Percentiles rank a stretch among this genome's conserved stretches.
phyloP scores from a whole-genome alignment of 1,140 invertebrate genomes.

The Eufriesea mexicana region DNA sequence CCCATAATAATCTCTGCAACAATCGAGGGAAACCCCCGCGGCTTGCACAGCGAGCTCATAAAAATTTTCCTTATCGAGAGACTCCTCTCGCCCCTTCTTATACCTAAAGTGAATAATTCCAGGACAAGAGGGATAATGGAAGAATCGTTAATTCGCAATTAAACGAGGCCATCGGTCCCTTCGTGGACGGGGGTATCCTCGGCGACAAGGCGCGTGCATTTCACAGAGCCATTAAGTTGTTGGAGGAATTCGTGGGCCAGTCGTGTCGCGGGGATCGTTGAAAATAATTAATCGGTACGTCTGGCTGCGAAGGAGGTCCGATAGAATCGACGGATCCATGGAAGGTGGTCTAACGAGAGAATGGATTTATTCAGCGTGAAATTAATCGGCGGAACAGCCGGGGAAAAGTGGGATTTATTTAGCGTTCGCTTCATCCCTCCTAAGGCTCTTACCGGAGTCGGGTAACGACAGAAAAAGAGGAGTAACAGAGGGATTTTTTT shows the following conservation, averaged over 20 bases:
- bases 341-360: not conserved
- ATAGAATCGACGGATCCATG: not conserved
- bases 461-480: not conserved
- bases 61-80: too few relatives aligned
- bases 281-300: conserved; percentile 50
- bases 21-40: too few relatives aligned
- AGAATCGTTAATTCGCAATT: not conserved
- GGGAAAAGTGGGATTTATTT: conserved; percentile 8
- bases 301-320: not conserved
- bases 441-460: not conserved
- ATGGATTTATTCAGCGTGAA: conserved; percentile 40
- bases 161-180: not conserved
- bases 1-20: too few relatives aligned
- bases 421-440: conserved; percentile 10
- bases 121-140: not conserved
- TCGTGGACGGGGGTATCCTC: not conserved
- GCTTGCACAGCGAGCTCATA: too few relatives aligned
- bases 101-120: not conserved
- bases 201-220: conserved; percentile 24
- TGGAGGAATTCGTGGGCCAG: conserved; percentile 24
- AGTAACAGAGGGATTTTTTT: too few relatives aligned
- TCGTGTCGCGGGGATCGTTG: conserved; percentile 24
- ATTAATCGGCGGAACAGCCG: conserved; percentile 31
- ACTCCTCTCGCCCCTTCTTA: not conserved
- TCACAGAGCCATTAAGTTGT: conserved; percentile 35